Evolutionary conservation across 2,888 invertebrate species (phyloP).

Genomic region (Leucania comma): DNA sequence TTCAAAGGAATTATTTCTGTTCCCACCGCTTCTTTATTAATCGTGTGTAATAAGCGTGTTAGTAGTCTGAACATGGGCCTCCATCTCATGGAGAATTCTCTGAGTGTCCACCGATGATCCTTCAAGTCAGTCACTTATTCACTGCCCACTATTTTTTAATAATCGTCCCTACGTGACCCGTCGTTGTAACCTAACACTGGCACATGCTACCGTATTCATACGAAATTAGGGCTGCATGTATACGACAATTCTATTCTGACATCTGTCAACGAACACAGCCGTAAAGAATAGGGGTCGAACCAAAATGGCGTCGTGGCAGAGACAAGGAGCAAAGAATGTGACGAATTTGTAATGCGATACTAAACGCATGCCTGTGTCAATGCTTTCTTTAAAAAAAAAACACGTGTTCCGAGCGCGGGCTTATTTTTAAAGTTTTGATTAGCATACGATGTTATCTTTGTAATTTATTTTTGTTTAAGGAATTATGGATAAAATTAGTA

Average conservation of each 20-base stretch:
- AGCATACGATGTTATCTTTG: constrained; percentile 55
- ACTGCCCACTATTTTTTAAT: constrained; percentile 62
- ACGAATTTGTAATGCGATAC: constrained; percentile 83
- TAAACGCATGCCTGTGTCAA: constrained; percentile 78
- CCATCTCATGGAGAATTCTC: constrained; percentile 45
- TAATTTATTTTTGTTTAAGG: constrained; percentile 57
- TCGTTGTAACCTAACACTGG: constrained; percentile 77
- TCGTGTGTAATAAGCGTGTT: constrained; percentile 46
- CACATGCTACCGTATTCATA: constrained; percentile 79
- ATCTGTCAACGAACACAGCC: constrained; percentile 48
- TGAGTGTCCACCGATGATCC: constrained; percentile 42
- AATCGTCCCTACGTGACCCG: constrained; percentile 74
- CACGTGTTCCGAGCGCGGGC: constrained; percentile 70
- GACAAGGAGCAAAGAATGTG: constrained; percentile 71
- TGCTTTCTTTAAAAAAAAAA: constrained; percentile 77
- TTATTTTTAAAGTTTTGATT: constrained; percentile 64
- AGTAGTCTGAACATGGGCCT: constrained; percentile 49
- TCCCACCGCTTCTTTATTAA: constrained; percentile 39
- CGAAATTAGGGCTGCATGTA: constrained; percentile 73
- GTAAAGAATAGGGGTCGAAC: constrained; percentile 58
- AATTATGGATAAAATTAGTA: constrained; percentile 45
- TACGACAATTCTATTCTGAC: constrained; percentile 58
- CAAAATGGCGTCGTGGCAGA: constrained; percentile 52
- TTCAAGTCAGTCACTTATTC: constrained; percentile 53
- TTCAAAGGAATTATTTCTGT: constrained; percentile 58